A percentile compares a stretch with the other conserved stretches of the same genome.
Conservation (phyloP, 1,140 invertebrate genomes). For the Ips typographus region DNA sequence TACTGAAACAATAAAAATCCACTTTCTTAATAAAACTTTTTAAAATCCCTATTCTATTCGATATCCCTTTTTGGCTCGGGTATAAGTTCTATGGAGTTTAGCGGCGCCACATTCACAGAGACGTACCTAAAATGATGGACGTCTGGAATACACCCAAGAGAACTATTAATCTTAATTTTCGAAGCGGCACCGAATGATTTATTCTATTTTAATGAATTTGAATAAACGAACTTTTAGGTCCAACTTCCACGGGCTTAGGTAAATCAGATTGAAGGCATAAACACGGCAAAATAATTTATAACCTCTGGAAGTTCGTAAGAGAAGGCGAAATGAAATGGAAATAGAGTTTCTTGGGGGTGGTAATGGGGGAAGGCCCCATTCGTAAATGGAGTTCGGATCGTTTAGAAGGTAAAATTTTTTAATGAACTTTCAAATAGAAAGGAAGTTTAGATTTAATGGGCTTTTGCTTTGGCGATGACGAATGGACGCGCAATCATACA, state of each 20-base stretch:
- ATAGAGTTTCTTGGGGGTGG: slow-evolving; percentile 17
- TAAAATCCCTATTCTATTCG: slow-evolving; percentile 7
- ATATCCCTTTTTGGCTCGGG: slow-evolving; percentile 8
- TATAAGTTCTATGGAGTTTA: slow-evolving; percentile 8
- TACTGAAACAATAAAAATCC: too few relatives aligned
- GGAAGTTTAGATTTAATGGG: slow-evolving; percentile 24
- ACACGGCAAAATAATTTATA: slow-evolving; percentile 29
- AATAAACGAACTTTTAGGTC: slow-evolving; percentile 28
- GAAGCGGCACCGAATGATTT: slow-evolving; percentile 30
- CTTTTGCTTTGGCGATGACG: slow-evolving; percentile 7
- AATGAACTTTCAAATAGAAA: slow-evolving; percentile 23
- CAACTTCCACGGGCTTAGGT: slow-evolving; percentile 11
- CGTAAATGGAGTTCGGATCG: slow-evolving; percentile 16
- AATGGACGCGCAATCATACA: slow-evolving; percentile 1
- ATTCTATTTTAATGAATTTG: slow-evolving; percentile 36
- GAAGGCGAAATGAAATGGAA: slow-evolving; percentile 24
- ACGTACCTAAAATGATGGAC: slow-evolving; percentile 27
- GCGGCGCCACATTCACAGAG: slow-evolving; percentile 14
- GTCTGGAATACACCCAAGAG: slow-evolving; percentile 16
- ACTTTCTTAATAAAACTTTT: too few relatives aligned
- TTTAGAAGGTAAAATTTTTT: slow-evolving; percentile 16
- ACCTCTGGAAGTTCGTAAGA: slow-evolving; percentile 22
- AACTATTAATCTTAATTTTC: slow-evolving; percentile 34
- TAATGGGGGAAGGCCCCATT: slow-evolving; percentile 1
- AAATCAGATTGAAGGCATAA: slow-evolving; percentile 28